Base-by-base conservation (phyloP, 2,113 vertebrate species). In the Galbula dea region DNA sequence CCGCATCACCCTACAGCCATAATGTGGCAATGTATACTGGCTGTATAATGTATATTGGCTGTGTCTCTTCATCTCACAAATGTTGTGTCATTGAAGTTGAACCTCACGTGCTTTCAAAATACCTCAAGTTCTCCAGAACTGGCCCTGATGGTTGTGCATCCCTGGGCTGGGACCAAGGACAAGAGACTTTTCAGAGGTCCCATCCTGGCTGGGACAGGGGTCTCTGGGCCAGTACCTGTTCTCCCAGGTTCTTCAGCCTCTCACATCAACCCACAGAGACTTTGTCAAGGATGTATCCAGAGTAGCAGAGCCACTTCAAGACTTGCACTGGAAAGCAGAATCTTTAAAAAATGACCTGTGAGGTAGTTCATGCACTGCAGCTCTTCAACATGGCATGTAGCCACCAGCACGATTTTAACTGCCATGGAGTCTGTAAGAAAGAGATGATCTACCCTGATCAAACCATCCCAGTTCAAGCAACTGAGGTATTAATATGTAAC, bases 141-240 rank as follows among this genome's bases (percentile, higher is more conserved):
- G 78, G 11, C 11, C 26, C 8, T 45, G 7, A 20, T 39, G 34
- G 13, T 21, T 69, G 6, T 63, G 10, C 21, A 23, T 65, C 15
- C 8, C 27, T 65, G 32, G n/a, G 8, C 24, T 76, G 37, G 23
- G 7, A 62, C 27, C 17, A 52, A 3, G 5, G 14, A 59, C 8
- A 13, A 65, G 52, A 9, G 12, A 36, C 12, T n/a, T 69, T 57
- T 51, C 20, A 61, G 51, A 55, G 22, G 16, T 51, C 20, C 45
- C 22, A 18, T 34, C 8, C 10, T 1, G 2, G 10, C 18, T 0
- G 2, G 26, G 26, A 6, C 5, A 48, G 22, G 10, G 24, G 4
- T 37, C 7, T 81, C 32, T 76, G n/a, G 23, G 10, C 12, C 41
- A 71, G 36, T 61, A 68, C 6, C 12, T 48, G 9, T 48, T 78